Evolutionary conservation across 2,888 invertebrate genomes (phyloP).

Genomic region (Metopia argyrocephala): DNA sequence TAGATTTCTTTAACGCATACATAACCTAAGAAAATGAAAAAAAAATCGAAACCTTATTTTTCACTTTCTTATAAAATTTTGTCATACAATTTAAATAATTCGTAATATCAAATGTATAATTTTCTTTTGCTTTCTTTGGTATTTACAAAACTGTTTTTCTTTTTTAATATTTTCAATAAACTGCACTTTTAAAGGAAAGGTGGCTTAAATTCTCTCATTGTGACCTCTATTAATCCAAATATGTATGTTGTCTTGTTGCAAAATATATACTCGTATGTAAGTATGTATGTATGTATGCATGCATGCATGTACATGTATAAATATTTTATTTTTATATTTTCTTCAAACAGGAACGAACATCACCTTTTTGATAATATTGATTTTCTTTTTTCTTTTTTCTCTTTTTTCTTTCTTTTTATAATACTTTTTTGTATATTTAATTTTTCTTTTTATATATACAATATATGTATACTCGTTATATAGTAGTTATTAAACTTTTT

Average conservation of each 20-base stretch:
- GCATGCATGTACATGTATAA: conserved; percentile 2
- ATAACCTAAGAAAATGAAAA: conserved; percentile 65
- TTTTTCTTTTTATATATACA: background rate
- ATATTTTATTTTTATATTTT: conserved; percentile 25
- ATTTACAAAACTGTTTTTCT: no score
- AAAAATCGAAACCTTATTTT: conserved; percentile 68
- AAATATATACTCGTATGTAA: conserved; percentile 18
- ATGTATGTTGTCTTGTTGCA: no score
- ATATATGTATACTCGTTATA: no score
- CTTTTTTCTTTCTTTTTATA: conserved; percentile 7
- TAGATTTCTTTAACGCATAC: conserved; percentile 61
- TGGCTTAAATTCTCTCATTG: background rate
- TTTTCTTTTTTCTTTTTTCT: conserved; percentile 33
- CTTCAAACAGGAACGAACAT: conserved; percentile 16
- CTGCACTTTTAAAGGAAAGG: background rate
- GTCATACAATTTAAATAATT: conserved; percentile 30
- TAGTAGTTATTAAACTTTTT: conserved; percentile 3
- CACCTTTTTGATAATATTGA: conserved; percentile 45
- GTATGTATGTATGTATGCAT: background rate
- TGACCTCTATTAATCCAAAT: conserved; percentile 43
- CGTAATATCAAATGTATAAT: background rate
- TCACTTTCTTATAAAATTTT: conserved; percentile 21
- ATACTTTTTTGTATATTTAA: conserved; percentile 4
- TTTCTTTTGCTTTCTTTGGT: no score
- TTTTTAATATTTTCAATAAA: background rate